Evolutionary conservation across 2,113 vertebrate genomes (phyloP).

Genomic region (Ochotona curzoniae): DNA sequence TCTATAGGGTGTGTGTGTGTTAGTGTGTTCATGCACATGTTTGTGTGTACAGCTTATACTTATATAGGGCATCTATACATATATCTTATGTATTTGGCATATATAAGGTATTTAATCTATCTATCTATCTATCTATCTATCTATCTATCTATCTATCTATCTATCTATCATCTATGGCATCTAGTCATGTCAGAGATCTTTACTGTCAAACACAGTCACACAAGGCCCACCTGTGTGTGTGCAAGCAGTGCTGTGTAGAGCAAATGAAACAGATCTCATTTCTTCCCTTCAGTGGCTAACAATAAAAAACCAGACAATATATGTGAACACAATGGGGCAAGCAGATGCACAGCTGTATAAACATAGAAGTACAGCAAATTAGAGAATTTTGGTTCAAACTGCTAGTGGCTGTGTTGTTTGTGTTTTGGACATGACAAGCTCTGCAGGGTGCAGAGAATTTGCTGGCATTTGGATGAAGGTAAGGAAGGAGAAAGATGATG

Average conservation of each 20-base stretch:
- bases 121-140: too few relatives aligned
- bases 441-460: constrained; percentile 2
- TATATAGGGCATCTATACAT: too few relatives aligned
- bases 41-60: too few relatives aligned
- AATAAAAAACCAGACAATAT: constrained; percentile 47
- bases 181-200: background rate
- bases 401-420: background rate
- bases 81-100: too few relatives aligned
- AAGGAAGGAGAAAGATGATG: background rate
- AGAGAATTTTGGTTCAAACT: constrained; percentile 42
- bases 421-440: background rate
- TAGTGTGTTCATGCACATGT: too few relatives aligned
- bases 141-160: too few relatives aligned
- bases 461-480: background rate
- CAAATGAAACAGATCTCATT: constrained; percentile 10
- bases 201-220: background rate
- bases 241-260: background rate
- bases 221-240: background rate
- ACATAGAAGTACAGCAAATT: constrained; percentile 61
- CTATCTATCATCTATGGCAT: too few relatives aligned
- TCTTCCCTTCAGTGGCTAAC: constrained; percentile 21
- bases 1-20: too few relatives aligned
- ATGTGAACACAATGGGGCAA: constrained; percentile 31
- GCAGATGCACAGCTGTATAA: constrained; percentile 65
- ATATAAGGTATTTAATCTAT: too few relatives aligned